Percentiles rank a stretch among this genome's conserved stretches.
phyloP scores from a whole-genome alignment of 2,888 invertebrate species.

The Callyntrura guangdongensis region DNA sequence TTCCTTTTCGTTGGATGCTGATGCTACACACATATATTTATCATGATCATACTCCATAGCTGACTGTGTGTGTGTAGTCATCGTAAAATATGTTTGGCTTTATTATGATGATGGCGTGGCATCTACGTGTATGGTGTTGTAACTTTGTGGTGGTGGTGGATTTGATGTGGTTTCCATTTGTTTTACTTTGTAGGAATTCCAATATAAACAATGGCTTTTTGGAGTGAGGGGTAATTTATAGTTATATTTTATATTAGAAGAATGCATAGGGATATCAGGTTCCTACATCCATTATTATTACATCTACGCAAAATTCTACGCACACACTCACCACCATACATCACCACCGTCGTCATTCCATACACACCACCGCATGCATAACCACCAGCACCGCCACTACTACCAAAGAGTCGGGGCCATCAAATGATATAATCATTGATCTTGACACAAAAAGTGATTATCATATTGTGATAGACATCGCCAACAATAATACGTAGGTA shows the following conservation, averaged over 20 bases:
- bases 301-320: slow-evolving; percentile 30
- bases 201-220: too few relatives aligned
- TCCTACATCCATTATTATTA: not conserved
- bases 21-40: too few relatives aligned
- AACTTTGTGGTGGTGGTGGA: slow-evolving; percentile 21
- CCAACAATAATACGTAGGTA: slow-evolving; percentile 27
- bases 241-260: not conserved
- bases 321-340: slow-evolving; percentile 6
- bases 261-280: not conserved
- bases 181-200: not conserved
- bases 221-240: not conserved
- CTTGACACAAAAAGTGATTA: slow-evolving; percentile 79
- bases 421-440: slow-evolving; percentile 78
- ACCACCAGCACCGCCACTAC: slow-evolving; percentile 6
- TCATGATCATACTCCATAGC: not conserved
- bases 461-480: slow-evolving; percentile 72
- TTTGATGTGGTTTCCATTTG: slow-evolving; percentile 52
- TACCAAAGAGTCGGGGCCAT: slow-evolving; percentile 72
- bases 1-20: slow-evolving; percentile 28
- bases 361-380: not conserved
- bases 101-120: too few relatives aligned
- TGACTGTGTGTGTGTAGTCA: not conserved
- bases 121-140: not conserved
- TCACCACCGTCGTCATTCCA: slow-evolving; percentile 1
- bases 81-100: not conserved